Conservation (phyloP, 2,113 vertebrate species). For the Penelope pileata region DNA sequence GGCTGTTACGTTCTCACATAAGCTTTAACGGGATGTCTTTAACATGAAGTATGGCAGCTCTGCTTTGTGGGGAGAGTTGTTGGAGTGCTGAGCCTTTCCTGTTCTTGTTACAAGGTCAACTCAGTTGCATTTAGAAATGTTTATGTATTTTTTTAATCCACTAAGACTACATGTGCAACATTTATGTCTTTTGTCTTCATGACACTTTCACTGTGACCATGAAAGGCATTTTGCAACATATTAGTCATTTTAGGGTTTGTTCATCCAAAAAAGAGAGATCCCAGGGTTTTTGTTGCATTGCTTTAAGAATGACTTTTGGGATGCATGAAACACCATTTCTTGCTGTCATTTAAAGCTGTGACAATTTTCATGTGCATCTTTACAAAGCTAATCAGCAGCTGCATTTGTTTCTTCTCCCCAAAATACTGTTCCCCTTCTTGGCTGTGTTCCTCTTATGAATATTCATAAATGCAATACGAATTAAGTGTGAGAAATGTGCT, state of each 20-base stretch:
- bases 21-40: background rate
- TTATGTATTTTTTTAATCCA: background rate
- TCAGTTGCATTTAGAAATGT: background rate
- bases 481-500: background rate
- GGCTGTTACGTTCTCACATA: rapidly evolving
- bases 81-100: background rate
- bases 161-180: background rate
- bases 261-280: background rate
- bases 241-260: background rate
- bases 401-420: background rate
- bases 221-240: background rate
- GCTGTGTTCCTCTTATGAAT: background rate
- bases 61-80: background rate
- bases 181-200: background rate
- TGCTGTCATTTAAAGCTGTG: background rate
- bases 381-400: background rate
- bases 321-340: background rate
- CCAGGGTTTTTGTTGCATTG: background rate
- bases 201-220: background rate
- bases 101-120: background rate
- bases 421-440: background rate
- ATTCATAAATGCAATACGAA: background rate
- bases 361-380: background rate
- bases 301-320: background rate
- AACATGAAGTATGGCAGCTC: background rate